These are phyloP conservation scores for Brachypodius melanocephalos DNA, from an alignment of 2,113 vertebrate species.

Conservation along the genomic window DNA sequence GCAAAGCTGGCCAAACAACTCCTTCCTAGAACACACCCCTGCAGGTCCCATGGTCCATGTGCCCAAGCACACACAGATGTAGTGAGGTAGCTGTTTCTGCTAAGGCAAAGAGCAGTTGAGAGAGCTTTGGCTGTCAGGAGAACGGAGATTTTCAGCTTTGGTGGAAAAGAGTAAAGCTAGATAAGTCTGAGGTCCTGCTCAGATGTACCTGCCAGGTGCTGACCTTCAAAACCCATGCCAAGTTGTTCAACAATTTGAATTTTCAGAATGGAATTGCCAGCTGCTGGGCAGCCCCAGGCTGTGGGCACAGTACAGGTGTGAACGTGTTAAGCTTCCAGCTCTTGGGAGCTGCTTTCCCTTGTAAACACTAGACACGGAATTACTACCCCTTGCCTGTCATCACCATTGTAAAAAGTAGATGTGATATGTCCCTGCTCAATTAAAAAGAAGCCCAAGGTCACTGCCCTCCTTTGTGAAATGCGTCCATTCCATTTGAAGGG, in stretches of 20 bases:
- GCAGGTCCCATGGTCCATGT: neutral
- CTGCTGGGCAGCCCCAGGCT: neutral
- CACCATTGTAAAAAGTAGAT: neutral
- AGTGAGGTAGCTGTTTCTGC: slow-evolving; percentile 10
- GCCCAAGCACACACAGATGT: neutral
- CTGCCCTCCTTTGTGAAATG: neutral
- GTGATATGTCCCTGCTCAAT: neutral
- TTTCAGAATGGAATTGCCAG: neutral
- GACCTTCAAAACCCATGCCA: neutral
- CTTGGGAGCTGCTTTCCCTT: neutral
- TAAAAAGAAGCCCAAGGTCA: neutral
- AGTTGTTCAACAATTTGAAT: neutral
- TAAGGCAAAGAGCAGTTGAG: neutral
- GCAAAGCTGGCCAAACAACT: neutral
- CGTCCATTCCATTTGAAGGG: neutral
- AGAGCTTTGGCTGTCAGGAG: neutral
- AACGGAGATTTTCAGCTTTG: neutral
- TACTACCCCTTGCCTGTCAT: slow-evolving; percentile 27
- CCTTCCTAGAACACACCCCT: neutral
- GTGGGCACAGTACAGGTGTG: neutral
- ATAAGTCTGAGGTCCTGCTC: neutral
- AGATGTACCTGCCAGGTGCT: neutral
- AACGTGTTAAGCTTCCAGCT: neutral
- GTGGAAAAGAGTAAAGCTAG: neutral
- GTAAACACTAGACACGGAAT: neutral